Percentiles rank a stretch among this genome's conserved stretches.
Evolutionary conservation across 1,140 invertebrate genomes (phyloP).

Genomic region (Fopius arisanus): DNA sequence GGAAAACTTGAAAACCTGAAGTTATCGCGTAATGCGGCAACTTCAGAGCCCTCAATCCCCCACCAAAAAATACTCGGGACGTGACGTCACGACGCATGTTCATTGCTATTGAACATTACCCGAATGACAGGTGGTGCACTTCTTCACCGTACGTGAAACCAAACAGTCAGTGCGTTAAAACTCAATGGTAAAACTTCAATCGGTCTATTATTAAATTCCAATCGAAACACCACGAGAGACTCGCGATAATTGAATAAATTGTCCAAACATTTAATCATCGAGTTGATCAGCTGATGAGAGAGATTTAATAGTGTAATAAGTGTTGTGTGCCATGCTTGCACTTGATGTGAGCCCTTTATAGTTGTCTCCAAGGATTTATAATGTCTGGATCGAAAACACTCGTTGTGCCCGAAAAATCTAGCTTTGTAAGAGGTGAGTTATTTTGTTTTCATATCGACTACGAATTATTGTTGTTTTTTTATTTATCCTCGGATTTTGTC

Average conservation of each 20-base stretch:
- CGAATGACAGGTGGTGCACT: slow-evolving; percentile 59
- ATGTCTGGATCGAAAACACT: slow-evolving; percentile 55
- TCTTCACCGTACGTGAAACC: slow-evolving; percentile 24
- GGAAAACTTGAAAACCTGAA: too few relatives aligned
- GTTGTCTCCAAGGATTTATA: slow-evolving; percentile 53
- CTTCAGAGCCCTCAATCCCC: background rate
- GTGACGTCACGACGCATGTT: slow-evolving; percentile 58
- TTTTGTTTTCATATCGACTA: slow-evolving; percentile 27
- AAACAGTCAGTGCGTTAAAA: background rate
- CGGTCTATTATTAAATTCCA: background rate
- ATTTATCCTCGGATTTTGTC: background rate
- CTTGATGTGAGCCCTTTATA: slow-evolving; percentile 47
- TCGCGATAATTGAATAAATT: background rate
- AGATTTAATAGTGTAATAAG: background rate
- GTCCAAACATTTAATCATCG: slow-evolving; percentile 9
- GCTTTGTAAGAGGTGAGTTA: slow-evolving; percentile 52
- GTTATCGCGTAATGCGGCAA: background rate
- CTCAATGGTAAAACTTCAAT: background rate
- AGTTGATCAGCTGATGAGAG: background rate
- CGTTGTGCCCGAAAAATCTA: slow-evolving; percentile 51
- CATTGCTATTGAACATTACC: slow-evolving; percentile 57
- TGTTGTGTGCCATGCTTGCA: slow-evolving; percentile 52
- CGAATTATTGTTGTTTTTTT: background rate
- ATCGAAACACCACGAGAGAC: background rate
- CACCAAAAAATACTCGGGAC: slow-evolving; percentile 22